Conservation (phyloP, 2,888 invertebrate species). For the Galerucella calmariensis region DNA sequence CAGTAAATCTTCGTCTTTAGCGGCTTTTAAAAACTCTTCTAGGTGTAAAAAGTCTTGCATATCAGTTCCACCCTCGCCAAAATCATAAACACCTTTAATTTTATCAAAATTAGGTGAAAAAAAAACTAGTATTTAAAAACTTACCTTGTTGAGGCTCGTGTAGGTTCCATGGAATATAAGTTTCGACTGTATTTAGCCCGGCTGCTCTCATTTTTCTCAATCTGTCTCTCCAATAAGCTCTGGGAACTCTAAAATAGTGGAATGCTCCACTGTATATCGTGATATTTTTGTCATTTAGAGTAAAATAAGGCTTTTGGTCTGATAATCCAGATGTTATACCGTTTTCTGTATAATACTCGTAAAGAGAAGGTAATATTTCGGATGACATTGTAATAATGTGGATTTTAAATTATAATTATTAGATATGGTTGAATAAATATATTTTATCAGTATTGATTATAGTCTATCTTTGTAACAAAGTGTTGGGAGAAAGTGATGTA, state of each 20-base stretch:
- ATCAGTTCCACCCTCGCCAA: conserved; percentile 72
- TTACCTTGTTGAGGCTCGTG: conserved; percentile 44
- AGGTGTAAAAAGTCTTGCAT: conserved; percentile 70
- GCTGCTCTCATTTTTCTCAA: conserved; percentile 81
- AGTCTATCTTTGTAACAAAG: not conserved
- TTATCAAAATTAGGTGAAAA: too few species aligned
- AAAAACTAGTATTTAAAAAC: not conserved
- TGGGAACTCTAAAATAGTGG: conserved; percentile 87
- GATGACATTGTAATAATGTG: not conserved
- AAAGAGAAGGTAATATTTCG: conserved; percentile 46
- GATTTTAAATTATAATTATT: not conserved
- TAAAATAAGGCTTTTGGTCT: conserved; percentile 57
- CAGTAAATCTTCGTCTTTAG: conserved; percentile 77
- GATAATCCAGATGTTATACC: conserved; percentile 57
- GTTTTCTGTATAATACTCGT: conserved; percentile 64
- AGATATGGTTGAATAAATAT: not conserved
- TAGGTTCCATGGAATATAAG: conserved; percentile 75
- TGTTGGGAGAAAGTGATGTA: not conserved
- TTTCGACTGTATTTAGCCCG: conserved; percentile 87
- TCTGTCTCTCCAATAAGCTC: conserved; percentile 82
- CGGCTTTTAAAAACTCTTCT: conserved; percentile 73
- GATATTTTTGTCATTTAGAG: conserved; percentile 63
- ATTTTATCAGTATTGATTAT: not conserved
- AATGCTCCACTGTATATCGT: conserved; percentile 70
- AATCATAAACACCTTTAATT: conserved; percentile 66